These are phyloP conservation scores for Phataginus tetradactyla DNA, from an alignment of 2,797 vertebrate genomes.

Conservation along the genomic window DNA sequence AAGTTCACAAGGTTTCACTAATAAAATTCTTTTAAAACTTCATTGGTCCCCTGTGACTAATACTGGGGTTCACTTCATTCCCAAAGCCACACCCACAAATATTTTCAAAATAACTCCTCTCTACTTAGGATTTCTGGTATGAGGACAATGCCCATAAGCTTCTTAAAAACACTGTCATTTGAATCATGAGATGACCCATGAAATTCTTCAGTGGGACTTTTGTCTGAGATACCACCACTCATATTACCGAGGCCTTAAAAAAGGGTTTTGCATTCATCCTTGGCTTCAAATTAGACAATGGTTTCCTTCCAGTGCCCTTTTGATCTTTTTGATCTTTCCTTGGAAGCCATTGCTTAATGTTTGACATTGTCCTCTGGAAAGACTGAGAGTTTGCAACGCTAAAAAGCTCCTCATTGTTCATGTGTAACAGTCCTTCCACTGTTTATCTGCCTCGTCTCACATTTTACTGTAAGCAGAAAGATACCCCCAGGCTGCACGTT, in stretches of 20 bases:
- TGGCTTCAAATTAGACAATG: neutral
- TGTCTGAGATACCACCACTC: neutral
- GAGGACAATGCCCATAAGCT: neutral
- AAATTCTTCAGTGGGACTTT: neutral
- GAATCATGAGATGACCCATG: neutral
- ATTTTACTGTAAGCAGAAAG: neutral
- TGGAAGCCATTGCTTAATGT: neutral
- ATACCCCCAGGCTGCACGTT: neutral
- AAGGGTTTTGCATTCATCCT: neutral
- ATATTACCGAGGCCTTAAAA: neutral
- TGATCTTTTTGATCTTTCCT: neutral
- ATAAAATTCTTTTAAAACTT: neutral
- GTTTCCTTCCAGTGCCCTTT: neutral
- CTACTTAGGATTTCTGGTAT: neutral
- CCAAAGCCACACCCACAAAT: neutral
- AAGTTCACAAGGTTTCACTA: neutral
- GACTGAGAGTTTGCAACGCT: neutral
- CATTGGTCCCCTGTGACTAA: neutral
- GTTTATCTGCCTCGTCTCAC: neutral
- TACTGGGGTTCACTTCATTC: neutral
- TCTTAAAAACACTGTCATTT: neutral
- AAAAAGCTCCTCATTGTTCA: neutral
- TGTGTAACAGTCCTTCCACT: neutral
- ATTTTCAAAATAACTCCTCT: neutral
- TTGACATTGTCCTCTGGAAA: neutral